Conservation (phyloP, 2,113 vertebrate genomes). For the Ictalurus punctatus region DNA sequence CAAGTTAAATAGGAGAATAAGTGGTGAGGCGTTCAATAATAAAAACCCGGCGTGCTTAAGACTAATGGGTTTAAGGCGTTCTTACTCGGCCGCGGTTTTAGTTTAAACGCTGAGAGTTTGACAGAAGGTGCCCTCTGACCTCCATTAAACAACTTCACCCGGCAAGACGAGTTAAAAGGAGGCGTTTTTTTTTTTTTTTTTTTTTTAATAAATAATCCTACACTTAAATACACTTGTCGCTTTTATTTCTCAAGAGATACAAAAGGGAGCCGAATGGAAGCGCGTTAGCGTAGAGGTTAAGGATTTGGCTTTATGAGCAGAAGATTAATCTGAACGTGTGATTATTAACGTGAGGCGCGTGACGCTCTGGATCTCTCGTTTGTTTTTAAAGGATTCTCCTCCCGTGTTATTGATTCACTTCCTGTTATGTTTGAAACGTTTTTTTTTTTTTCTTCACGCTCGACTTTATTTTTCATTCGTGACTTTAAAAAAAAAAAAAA, state of each 20-base stretch:
- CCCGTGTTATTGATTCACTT: no score
- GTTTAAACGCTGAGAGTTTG: constrained; percentile 33
- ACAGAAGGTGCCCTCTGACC: constrained; percentile 45
- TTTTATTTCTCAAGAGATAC: background rate
- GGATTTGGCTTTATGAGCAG: background rate
- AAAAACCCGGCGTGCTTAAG: constrained; percentile 29
- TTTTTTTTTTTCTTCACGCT: background rate
- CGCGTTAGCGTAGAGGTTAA: background rate
- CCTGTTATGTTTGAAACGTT: background rate
- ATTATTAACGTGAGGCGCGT: background rate
- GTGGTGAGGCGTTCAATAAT: constrained; percentile 26
- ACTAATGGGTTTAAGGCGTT: constrained; percentile 50
- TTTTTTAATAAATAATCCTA: no score
- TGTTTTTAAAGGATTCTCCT: background rate
- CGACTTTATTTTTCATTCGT: background rate
- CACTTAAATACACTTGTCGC: background rate
- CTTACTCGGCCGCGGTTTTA: constrained; percentile 5
- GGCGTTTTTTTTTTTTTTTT: background rate
- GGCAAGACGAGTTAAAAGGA: constrained; percentile 30
- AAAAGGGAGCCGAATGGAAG: background rate
- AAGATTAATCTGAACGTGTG: background rate
- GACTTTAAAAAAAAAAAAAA: no score
- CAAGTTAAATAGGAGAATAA: constrained; percentile 36
- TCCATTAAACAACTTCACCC: constrained; percentile 43
- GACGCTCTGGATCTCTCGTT: background rate